Percentiles rank a stretch among this genome's conserved stretches.
Conservation (phyloP, 1,140 invertebrate species). For the Psilanteris sp. region DNA sequence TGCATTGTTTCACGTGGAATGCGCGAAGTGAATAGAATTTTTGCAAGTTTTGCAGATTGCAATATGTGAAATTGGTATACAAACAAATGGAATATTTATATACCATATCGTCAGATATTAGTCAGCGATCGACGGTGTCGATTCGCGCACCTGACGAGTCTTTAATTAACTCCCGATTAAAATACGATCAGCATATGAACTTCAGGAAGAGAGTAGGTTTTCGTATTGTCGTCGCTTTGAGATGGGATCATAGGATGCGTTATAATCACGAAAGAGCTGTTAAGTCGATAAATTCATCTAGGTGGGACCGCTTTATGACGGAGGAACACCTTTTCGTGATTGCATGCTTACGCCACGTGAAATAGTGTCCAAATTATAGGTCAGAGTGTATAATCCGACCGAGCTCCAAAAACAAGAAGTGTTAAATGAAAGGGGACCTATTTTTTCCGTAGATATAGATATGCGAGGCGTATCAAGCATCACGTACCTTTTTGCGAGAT, state of each 20-base stretch:
- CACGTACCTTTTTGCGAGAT: slow-evolving; percentile 50
- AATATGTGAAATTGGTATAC: too few species aligned
- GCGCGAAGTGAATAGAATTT: too few species aligned
- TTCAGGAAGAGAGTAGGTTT: slow-evolving; percentile 34
- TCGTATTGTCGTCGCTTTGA: slow-evolving; percentile 26
- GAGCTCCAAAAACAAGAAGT: slow-evolving; percentile 61
- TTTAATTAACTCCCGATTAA: slow-evolving; percentile 48
- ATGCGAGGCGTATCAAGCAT: slow-evolving; percentile 50
- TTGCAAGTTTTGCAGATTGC: too few species aligned
- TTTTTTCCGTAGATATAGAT: slow-evolving; percentile 63
- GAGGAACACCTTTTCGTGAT: slow-evolving; percentile 76
- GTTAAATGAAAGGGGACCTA: slow-evolving; percentile 41
- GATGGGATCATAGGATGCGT: slow-evolving; percentile 66
- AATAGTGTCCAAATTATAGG: slow-evolving; percentile 78
- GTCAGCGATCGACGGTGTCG: too few species aligned
- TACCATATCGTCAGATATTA: too few species aligned
- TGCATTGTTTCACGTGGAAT: too few species aligned
- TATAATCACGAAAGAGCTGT: slow-evolving; percentile 68
- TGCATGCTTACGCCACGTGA: slow-evolving; percentile 73
- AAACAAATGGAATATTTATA: too few species aligned
- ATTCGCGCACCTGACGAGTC: too few species aligned
- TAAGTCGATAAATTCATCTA: slow-evolving; percentile 76
- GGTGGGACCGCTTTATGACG: slow-evolving; percentile 71
- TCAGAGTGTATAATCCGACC: slow-evolving; percentile 71
- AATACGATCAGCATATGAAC: slow-evolving; percentile 17